Percentiles rank a stretch among this genome's conserved stretches.
These are phyloP conservation scores for Eriosoma lanigerum DNA, from an alignment of 1,140 invertebrate species.

Conservation along the genomic window DNA sequence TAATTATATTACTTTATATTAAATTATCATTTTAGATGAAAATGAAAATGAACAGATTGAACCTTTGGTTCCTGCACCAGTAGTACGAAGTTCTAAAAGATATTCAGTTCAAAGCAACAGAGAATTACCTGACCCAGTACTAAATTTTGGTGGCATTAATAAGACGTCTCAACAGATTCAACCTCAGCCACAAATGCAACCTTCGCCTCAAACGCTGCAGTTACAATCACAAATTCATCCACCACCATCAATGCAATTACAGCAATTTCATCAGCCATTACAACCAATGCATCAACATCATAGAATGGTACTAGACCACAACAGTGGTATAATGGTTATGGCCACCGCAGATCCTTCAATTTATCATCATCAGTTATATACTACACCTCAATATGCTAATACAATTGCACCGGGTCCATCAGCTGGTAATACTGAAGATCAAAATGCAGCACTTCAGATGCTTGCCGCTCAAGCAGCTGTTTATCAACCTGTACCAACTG, in stretches of 20 bases:
- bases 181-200: slow-evolving; percentile 7
- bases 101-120: slow-evolving; percentile 27
- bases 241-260: slow-evolving; percentile 31
- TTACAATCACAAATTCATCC: slow-evolving; percentile 19
- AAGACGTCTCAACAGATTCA: background rate
- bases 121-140: slow-evolving; percentile 20
- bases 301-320: slow-evolving; percentile 20
- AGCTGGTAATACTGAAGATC: slow-evolving; percentile 2
- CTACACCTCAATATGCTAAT: background rate
- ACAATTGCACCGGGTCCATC: background rate
- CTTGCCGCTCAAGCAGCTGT: slow-evolving; percentile 22
- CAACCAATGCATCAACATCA: slow-evolving; percentile 25
- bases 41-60: background rate
- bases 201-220: background rate
- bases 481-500: slow-evolving; percentile 25
- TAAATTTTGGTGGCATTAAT: slow-evolving; percentile 11
- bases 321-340: slow-evolving; percentile 30
- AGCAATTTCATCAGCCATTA: slow-evolving; percentile 17
- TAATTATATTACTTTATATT: no score
- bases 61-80: background rate
- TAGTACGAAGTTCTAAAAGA: slow-evolving; percentile 24
- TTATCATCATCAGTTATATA: slow-evolving; percentile 32
- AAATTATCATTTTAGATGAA: background rate
- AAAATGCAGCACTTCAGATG: slow-evolving; percentile 21
- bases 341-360: background rate